Evolutionary conservation across 2,113 vertebrate genomes (phyloP), one percentile per base, ranked within the genome.

Genomic region (Hippolais icterina): DNA sequence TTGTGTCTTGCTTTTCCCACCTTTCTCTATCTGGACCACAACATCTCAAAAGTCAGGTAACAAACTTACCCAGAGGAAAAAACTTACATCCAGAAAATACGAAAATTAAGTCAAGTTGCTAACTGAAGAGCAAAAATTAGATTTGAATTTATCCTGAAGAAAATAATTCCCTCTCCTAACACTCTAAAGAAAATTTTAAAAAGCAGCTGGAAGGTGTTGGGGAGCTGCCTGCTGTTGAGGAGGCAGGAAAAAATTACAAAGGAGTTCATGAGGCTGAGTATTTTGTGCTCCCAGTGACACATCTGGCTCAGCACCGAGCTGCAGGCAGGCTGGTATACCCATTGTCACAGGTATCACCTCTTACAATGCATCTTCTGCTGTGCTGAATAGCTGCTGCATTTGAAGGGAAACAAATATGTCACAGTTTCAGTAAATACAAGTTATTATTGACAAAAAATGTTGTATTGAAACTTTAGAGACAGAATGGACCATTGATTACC

Each of bases 341-440:
- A 96, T 19, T 56, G 60, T n/a, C 66, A 90, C 3, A 85, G 37
- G 47, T 3, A 42, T 1, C 31, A 27, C 14, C 11, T 33, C 74
- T 68, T 1, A 23, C 21, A 79, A 7, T 2, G 12, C 49, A 46
- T 14, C 47, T 77, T 54, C 81, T 52, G 82, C 50, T 80, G 46
- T 27, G 46, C 68, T 65, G 19, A 72, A 71, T 33, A 64, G 68
- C 61, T 54, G 66, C 21, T 9, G 15, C 20, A 13, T 66, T 88
- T 54, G 29, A 41, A 81, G 85, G 41, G 64, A 80, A 90, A 64
- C 35, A 91, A 90, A 77, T 6, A 50, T 2, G 70, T 12, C 63
- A 33, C 11, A 85, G 90, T 96, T 96, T 71, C 93, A 95, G 90
- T 95, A 96, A 96, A 95, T 96, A 95, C 93, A 95, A 86, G 92